Evolutionary conservation across 2,888 invertebrate genomes (phyloP).

Genomic region (Nomada hirtipes): DNA sequence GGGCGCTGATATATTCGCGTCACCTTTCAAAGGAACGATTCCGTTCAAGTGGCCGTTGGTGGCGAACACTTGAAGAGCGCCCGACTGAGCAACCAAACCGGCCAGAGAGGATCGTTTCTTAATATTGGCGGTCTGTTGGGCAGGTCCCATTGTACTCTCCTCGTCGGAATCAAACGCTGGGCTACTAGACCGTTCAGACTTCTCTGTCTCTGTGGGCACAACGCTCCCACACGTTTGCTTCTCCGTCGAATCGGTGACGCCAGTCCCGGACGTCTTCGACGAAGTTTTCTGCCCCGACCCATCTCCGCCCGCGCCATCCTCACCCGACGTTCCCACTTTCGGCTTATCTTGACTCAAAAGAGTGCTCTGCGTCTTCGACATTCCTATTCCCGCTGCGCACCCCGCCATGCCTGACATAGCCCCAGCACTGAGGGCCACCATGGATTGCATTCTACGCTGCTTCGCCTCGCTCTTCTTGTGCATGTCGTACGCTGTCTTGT

Average conservation of each 20-base stretch:
- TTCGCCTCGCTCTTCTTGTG: slow-evolving; percentile 98
- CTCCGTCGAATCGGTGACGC: slow-evolving; percentile 52
- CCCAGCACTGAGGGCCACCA: slow-evolving; percentile 95
- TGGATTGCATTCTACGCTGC: slow-evolving; percentile 97
- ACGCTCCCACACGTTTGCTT: slow-evolving; percentile 70
- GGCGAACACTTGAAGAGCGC: slow-evolving; percentile 84
- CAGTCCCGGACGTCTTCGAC: slow-evolving; percentile 54
- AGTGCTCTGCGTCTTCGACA: slow-evolving; percentile 90
- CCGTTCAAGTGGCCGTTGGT: slow-evolving; percentile 79
- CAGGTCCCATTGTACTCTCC: slow-evolving; percentile 88
- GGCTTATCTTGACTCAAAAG: slow-evolving; percentile 90
- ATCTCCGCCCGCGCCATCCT: slow-evolving; percentile 73
- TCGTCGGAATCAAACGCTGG: slow-evolving; percentile 98
- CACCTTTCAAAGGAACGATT: slow-evolving; percentile 74
- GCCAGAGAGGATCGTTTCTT: slow-evolving; percentile 89
- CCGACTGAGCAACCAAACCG: slow-evolving; percentile 89
- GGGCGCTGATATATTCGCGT: slow-evolving; percentile 68
- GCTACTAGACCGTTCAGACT: slow-evolving; percentile 94
- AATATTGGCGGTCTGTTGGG: slow-evolving; percentile 79
- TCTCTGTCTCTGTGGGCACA: slow-evolving; percentile 87
- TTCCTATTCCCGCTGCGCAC: slow-evolving; percentile 93
- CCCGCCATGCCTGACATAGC: slow-evolving; percentile 97
- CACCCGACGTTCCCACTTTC: slow-evolving; percentile 80
- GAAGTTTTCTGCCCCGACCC: slow-evolving; percentile 76
- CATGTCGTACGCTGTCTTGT: slow-evolving; percentile 98